These are phyloP conservation scores for Eulemur macaco DNA, from an alignment of 2,113 vertebrate species.

Conservation along the genomic window DNA sequence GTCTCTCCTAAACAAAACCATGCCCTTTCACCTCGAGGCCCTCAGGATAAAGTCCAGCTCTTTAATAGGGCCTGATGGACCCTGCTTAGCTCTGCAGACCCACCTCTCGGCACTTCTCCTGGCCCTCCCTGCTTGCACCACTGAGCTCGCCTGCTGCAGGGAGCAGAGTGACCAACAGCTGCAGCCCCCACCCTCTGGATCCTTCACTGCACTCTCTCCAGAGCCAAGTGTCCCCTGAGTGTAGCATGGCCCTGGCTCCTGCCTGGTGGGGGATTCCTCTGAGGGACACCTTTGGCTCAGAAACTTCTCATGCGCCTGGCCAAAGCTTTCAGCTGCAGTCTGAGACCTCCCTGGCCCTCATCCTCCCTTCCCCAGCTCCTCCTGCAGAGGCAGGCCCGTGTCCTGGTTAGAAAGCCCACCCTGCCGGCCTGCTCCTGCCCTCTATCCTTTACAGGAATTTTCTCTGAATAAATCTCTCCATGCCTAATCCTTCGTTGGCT, in stretches of 20 bases:
- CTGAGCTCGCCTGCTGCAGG: background rate
- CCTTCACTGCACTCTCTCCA: background rate
- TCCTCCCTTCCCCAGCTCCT: background rate
- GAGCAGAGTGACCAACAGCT: background rate
- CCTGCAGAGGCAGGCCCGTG: background rate
- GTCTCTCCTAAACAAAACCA: background rate
- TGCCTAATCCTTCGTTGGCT: background rate
- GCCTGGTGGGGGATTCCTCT: background rate
- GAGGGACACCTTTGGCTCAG: background rate
- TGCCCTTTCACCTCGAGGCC: too few species aligned
- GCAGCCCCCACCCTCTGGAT: background rate
- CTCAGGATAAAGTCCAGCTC: background rate
- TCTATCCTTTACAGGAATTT: background rate
- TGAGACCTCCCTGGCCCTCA: background rate
- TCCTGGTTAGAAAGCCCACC: background rate
- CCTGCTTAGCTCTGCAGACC: background rate
- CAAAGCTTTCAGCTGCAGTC: background rate
- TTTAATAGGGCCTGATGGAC: background rate
- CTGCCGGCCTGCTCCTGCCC: background rate
- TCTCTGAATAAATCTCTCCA: background rate
- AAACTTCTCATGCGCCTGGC: background rate
- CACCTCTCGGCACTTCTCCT: background rate
- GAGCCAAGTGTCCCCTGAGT: background rate
- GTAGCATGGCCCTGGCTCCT: background rate
- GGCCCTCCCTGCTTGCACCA: background rate